Base-by-base conservation (phyloP, 1,140 invertebrate species). In the Oncopodura yosiiana region DNA sequence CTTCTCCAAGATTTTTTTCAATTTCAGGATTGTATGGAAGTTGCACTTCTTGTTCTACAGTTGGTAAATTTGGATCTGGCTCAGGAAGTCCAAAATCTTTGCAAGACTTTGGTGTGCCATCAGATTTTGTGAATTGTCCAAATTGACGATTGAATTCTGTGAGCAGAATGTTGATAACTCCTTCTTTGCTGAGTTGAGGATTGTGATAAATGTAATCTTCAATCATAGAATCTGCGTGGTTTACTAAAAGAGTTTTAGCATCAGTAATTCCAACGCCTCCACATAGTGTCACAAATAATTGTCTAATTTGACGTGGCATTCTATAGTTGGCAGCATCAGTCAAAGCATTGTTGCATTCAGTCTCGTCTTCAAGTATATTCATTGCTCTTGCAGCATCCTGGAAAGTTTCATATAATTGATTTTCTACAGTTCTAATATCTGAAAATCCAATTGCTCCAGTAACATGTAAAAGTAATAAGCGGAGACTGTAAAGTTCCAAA, bases 391-490 rank as follows among this genome's bases (percentile, higher is more conserved):
- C 49, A 9, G 62, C 53, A 21, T 56, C 53, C 29, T 50, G 39
- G 23, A 62, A 61, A n/a, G 55, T 59, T 1, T 11, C 2, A 44
- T 43, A 55, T 11, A 53, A 6, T 1, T 42, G 24, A 0, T 45
- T 46, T 27, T 62, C 38, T 4, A 64, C 52, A 6, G 52, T 62
- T 30, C 53, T 27, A 1, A 64, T 12, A 36, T 58, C 36, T 49
- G 52, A 43, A 38, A 64, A 64, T 2, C 32, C 41, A 30, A 4
- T 46, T 2, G 60, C 39, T 26, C 56, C 62, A 45, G 53, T 56
- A 36, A 74, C 66, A 61, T 77, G 43, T 8, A 55, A 16, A 9
- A 69, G 50, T 9, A 71, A 54, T 27, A 71, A 14, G 2, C 66
- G 59, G 26, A 70, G 56, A 56, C 69, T 66, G 64, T 61, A 74